Percentiles rank a stretch among this genome's conserved stretches.
Evolutionary conservation across 2,888 invertebrate genomes (phyloP).

Genomic region (Sinotaia quadrata): DNA sequence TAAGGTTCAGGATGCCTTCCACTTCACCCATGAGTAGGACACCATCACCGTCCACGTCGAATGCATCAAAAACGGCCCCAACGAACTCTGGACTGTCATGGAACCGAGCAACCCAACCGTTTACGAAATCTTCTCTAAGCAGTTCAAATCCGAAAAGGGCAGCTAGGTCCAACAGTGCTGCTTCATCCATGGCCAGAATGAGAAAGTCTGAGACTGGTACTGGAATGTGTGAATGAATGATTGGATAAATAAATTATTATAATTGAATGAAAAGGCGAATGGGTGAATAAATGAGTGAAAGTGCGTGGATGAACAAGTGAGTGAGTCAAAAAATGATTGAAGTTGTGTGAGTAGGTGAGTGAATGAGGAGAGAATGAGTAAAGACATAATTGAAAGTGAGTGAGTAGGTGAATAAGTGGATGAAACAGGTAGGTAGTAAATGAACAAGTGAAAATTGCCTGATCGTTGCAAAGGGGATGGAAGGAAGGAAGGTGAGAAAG

Average conservation of each 20-base stretch:
- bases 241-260: no score
- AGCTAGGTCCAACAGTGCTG: no score
- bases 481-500: neutral
- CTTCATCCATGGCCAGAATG: neutral
- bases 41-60: no score
- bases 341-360: slow-evolving; percentile 7
- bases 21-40: no score
- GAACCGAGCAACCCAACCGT: no score
- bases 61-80: no score
- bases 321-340: neutral
- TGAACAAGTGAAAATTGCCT: neutral
- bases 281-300: neutral
- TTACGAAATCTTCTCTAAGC: no score
- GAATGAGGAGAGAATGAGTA: neutral
- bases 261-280: no score
- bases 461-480: neutral
- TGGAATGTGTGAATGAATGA: no score
- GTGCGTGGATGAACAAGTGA: neutral
- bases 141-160: no score
- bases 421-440: neutral
- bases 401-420: neutral
- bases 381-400: neutral
- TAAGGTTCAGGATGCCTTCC: no score
- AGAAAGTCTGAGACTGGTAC: neutral
- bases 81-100: no score